phyloP scores from a whole-genome alignment of 2,113 vertebrate species.

The Cheirogaleus medius region DNA sequence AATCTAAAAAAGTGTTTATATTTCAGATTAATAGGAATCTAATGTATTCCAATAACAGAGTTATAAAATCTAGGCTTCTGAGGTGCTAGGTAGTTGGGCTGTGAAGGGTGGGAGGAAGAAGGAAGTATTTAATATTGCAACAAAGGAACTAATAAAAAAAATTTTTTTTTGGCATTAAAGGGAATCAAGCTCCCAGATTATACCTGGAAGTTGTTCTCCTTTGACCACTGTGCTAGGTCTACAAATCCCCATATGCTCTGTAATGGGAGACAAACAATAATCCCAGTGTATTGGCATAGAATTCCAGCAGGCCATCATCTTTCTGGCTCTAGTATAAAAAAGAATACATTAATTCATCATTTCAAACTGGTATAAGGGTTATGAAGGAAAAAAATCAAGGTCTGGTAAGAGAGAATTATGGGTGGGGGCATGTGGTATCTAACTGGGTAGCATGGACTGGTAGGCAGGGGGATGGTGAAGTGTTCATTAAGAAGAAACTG shows the following conservation, averaged over 20 bases:
- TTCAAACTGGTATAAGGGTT: background rate
- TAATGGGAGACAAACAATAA: background rate
- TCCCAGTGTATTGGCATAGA: background rate
- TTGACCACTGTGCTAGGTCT: background rate
- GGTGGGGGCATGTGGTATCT: background rate
- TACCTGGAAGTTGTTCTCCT: background rate
- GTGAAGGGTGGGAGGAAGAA: background rate
- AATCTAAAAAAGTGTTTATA: background rate
- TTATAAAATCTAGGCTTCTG: background rate
- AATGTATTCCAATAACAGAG: background rate
- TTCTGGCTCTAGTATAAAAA: background rate
- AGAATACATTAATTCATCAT: background rate
- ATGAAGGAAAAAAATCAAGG: background rate
- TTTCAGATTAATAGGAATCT: too few relatives aligned
- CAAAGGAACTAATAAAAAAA: background rate
- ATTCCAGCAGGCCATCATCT: background rate
- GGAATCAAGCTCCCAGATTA: background rate
- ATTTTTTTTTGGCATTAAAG: background rate
- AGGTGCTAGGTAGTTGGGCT: background rate
- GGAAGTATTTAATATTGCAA: background rate
- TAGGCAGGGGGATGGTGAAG: background rate
- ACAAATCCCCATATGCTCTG: background rate
- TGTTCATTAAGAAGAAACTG: background rate
- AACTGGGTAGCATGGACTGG: background rate
- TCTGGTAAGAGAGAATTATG: background rate